A percentile compares a stretch with the other conserved stretches of the same genome.
phyloP scores from a whole-genome alignment of 2,113 vertebrate genomes.

The Bubo scandiacus region DNA sequence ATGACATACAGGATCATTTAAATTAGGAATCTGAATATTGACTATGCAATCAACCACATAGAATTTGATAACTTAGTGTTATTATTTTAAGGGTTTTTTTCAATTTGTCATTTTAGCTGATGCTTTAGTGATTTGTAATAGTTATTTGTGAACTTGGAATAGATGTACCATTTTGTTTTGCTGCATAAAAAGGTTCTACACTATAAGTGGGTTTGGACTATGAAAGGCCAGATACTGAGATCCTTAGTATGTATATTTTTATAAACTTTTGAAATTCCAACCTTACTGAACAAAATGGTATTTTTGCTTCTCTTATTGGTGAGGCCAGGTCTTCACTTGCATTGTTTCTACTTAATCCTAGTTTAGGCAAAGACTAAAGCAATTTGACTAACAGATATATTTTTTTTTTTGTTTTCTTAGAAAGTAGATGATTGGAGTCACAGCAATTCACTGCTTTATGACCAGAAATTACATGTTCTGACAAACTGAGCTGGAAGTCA shows the following conservation, averaged over 20 bases:
- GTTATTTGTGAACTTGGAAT: background rate
- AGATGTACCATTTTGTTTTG: background rate
- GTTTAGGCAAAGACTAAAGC: background rate
- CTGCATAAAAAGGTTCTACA: background rate
- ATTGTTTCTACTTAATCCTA: background rate
- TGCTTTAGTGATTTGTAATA: background rate
- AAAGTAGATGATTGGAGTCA: background rate
- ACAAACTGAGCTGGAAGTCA: background rate
- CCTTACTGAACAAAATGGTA: background rate
- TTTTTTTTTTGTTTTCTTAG: background rate
- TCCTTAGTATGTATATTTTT: background rate
- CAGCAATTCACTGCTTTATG: background rate
- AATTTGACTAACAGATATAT: background rate
- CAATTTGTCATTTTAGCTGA: background rate
- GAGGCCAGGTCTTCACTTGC: background rate
- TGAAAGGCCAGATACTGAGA: background rate
- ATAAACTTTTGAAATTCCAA: background rate
- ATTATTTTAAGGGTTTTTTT: background rate
- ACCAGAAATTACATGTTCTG: background rate
- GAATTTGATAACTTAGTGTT: background rate
- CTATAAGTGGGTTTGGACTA: background rate
- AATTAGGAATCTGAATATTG: background rate
- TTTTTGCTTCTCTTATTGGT: background rate
- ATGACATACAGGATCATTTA: background rate
- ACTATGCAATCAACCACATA: background rate